Base-by-base conservation (phyloP, 2,797 vertebrate species). In the Chlorospingus semifuscus region DNA sequence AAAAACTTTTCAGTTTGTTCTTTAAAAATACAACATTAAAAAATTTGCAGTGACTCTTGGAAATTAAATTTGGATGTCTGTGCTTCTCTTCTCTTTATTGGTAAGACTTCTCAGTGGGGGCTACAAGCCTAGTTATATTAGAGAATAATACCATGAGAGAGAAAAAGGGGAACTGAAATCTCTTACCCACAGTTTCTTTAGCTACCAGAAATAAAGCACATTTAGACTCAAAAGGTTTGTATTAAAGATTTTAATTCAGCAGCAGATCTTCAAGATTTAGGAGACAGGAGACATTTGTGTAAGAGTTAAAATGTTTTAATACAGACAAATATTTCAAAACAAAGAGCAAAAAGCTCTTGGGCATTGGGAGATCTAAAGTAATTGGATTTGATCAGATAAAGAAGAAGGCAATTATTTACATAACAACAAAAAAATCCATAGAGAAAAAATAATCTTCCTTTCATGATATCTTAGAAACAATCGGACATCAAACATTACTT, bases 321-420 rank as follows among this genome's bases (percentile, higher is more conserved):
- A 56, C 6, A 74, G 81, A 78, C 3, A 90, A 84, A 87, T 55
- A 55, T 56, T 83, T 34, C 65, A 90, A 94, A 91, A 36, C 9
- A 84, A 77, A 93, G 65, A 64, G 12, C 16, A 64, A 64, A 87
- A 90, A 23, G 52, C 66, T 93, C 83, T 90, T 70, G 81, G 81
- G 81, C 64, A 63, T 17, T 84, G 41, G 34, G 66, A 64, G 22
- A 95, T 89, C 44, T 87, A 81, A 84, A 16, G 64, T 82, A 92
- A 93, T 64, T 90, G 50, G 63, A 90, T 93, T 76, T 84, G 77
- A 90, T 95, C 59, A 93, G 83, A 90, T 93, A 87, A 95, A 90
- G 24, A 87, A 41, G 32, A 84, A 89, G 52, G 68, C 52, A 94
- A 83, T 89, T 93, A 94, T 94, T 85, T 96, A 90, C 66, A 87